These are phyloP conservation scores for Sclerodermus sp. DNA, from an alignment of 2,888 invertebrate genomes.

Conservation along the genomic window DNA sequence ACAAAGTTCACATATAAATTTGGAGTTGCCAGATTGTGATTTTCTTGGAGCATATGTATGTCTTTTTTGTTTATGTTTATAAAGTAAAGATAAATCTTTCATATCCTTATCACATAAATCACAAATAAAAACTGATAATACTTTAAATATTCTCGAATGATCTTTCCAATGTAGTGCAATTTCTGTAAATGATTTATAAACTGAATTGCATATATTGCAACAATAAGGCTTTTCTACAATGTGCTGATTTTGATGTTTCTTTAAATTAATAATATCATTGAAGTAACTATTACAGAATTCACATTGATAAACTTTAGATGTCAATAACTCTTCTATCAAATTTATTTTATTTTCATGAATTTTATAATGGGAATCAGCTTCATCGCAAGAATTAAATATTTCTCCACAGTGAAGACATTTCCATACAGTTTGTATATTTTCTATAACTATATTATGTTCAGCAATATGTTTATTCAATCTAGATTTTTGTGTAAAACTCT, in stretches of 20 bases:
- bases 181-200: slow-evolving; percentile 60
- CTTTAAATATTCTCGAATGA: slow-evolving; percentile 58
- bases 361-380: slow-evolving; percentile 33
- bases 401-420: slow-evolving; percentile 41
- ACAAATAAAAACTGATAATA: slow-evolving; percentile 58
- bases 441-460: slow-evolving; percentile 35
- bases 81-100: slow-evolving; percentile 61
- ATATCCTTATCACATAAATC: slow-evolving; percentile 59
- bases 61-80: slow-evolving; percentile 63
- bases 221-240: slow-evolving; percentile 58
- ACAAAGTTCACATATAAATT: slow-evolving; percentile 62
- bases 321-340: slow-evolving; percentile 32
- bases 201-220: slow-evolving; percentile 57
- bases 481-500: slow-evolving; percentile 45
- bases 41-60: slow-evolving; percentile 57
- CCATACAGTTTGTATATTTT: slow-evolving; percentile 39
- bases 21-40: slow-evolving; percentile 33
- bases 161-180: slow-evolving; percentile 64
- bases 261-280: slow-evolving; percentile 59
- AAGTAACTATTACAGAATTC: slow-evolving; percentile 67
- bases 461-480: slow-evolving; percentile 41
- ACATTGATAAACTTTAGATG: slow-evolving; percentile 60
- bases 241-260: slow-evolving; percentile 57
- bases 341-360: slow-evolving; percentile 31
- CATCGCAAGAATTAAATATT: slow-evolving; percentile 28